Evolutionary conservation across 1,140 invertebrate species (phyloP).

Genomic region (Portunus trituberculatus): DNA sequence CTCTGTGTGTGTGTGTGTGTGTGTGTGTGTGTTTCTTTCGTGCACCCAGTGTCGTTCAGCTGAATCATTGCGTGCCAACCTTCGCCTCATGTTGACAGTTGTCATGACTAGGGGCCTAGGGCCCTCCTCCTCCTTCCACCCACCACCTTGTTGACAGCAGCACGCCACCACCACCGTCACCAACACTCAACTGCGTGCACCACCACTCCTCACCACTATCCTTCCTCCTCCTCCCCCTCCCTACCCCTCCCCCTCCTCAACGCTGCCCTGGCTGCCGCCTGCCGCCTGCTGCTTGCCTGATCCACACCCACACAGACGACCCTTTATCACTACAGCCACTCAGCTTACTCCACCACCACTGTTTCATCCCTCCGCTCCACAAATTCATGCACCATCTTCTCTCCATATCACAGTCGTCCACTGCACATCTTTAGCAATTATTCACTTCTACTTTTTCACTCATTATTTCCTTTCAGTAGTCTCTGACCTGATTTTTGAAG

Average conservation of each 20-base stretch:
- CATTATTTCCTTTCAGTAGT: background rate
- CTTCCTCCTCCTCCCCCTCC: background rate
- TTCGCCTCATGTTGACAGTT: constrained; percentile 45
- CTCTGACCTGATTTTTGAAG: too few relatives aligned
- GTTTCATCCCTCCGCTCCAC: background rate
- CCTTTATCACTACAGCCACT: background rate
- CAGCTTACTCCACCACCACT: background rate
- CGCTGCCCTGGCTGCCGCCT: too few relatives aligned
- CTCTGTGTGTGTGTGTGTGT: constrained; percentile 15
- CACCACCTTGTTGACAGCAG: background rate
- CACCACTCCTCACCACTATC: background rate
- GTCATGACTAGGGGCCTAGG: constrained; percentile 31
- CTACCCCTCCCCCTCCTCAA: too few relatives aligned
- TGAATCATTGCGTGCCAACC: constrained; percentile 36
- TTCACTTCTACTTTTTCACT: too few relatives aligned
- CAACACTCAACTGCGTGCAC: background rate
- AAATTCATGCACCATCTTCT: background rate
- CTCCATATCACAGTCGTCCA: background rate
- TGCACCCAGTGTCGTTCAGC: background rate
- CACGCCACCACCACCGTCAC: background rate
- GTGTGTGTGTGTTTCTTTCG: background rate
- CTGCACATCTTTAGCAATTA: background rate
- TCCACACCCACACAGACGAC: background rate
- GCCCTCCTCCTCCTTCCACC: background rate
- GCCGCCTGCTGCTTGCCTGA: background rate